These are phyloP conservation scores for Dendrocincla fuliginosa DNA, from an alignment of 2,797 vertebrate genomes.

Conservation along the genomic window DNA sequence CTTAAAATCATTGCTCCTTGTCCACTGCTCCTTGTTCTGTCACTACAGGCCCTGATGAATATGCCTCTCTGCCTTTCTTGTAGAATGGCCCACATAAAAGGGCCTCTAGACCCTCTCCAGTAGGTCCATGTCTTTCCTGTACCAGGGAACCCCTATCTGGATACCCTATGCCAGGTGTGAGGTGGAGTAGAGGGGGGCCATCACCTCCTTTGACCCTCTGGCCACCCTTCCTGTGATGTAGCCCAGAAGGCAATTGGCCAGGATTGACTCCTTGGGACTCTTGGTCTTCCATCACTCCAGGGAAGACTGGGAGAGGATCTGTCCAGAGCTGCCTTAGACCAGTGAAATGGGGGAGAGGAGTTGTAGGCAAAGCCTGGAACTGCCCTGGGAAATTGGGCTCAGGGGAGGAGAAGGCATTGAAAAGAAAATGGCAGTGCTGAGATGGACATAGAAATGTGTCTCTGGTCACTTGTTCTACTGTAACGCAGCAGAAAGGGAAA, in stretches of 20 bases:
- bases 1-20: background rate
- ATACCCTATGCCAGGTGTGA: fast-evolving
- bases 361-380: background rate
- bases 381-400: background rate
- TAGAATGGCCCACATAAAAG: background rate
- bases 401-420: background rate
- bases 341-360: background rate
- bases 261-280: background rate
- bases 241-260: fast-evolving
- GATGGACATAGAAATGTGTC: background rate
- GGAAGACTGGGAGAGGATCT: background rate
- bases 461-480: background rate
- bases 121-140: background rate
- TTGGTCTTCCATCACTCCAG: background rate
- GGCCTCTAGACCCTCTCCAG: background rate
- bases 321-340: background rate
- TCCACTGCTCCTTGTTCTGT: background rate
- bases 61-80: background rate
- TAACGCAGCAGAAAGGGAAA: background rate
- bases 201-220: background rate
- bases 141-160: background rate
- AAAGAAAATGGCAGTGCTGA: background rate
- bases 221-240: background rate
- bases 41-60: background rate
- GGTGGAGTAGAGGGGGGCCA: fast-evolving